Conservation (phyloP, 1,140 invertebrate species). For the Lordiphosa stackelbergi region DNA sequence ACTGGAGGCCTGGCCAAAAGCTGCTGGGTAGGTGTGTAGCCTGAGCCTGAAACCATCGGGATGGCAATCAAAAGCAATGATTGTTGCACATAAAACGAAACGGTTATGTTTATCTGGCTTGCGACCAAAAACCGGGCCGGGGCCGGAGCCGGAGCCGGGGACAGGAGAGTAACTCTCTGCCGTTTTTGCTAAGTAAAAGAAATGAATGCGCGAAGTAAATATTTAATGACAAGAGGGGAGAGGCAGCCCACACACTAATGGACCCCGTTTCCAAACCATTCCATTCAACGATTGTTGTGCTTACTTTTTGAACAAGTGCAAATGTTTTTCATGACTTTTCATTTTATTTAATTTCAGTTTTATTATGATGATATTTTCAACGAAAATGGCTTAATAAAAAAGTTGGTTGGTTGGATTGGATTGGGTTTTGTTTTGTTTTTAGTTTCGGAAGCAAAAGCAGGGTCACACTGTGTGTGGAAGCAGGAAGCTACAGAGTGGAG, state of each 20-base stretch:
- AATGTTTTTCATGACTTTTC: conserved; percentile 68
- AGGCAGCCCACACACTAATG: conserved; percentile 43
- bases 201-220: conserved; percentile 67
- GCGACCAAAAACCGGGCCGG: conserved; percentile 37
- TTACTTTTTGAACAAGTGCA: conserved; percentile 69
- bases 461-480: too few species aligned
- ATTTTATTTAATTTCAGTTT: conserved; percentile 73
- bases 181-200: conserved; percentile 59
- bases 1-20: neutral
- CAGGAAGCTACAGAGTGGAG: too few species aligned
- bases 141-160: neutral
- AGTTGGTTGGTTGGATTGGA: conserved; percentile 30
- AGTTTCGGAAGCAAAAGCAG: too few species aligned
- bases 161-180: conserved; percentile 28
- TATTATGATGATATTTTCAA: conserved; percentile 72
- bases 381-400: conserved; percentile 67
- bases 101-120: conserved; percentile 73
- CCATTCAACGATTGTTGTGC: conserved; percentile 37
- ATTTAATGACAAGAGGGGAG: conserved; percentile 53
- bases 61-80: conserved; percentile 73
- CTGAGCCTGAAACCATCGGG: conserved; percentile 45
- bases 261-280: conserved; percentile 21
- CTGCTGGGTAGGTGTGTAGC: conserved; percentile 1
- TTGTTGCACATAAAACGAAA: conserved; percentile 73
- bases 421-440: neutral